Evolutionary conservation across 2,113 vertebrate genomes (phyloP), one percentile per base, ranked within the genome.

Genomic region (Dasypus novemcinctus): DNA sequence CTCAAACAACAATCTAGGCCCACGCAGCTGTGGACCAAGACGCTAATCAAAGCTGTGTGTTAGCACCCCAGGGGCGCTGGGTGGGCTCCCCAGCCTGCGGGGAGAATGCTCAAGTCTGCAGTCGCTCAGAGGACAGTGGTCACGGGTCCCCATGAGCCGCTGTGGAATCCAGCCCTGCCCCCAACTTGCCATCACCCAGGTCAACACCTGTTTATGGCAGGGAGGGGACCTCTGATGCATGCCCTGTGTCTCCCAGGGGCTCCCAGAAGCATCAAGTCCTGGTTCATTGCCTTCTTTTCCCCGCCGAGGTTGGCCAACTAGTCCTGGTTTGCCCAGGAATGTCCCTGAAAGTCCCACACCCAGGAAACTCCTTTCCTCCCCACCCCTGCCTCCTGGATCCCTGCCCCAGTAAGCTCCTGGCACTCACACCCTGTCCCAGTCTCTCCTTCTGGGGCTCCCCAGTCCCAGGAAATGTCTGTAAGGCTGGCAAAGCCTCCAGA

Each of bases 1-100:
- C 69, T 36, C 59, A 49, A 54, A 33, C 43, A 92, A 68, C 21
- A 4, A 9, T 78, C 61, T 29, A 49, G 10, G 7, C 11, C 14
- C 3, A 1, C 7, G 12, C 5, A 1, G 25, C 38, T 64, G 1
- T 43, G 27, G 31, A 78, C 1, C 1, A 5, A 0, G 14, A 63
- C 13, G 7, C 0, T 1, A 20, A 41, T 27, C 59, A 41, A 17
- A 41, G n/a, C 11, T 46, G 18, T 20, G 9, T 4, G 3, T 5
- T 3, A 46, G 18, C 12, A 4, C 5, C 69, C 14, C 46, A 27
- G 46, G 54, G 27, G 17, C 27, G 38, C n/a, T 27, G 25, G 11
- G 41, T 33, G 14, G 27, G 2, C 41, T 38, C 31, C 83, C 59
- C 43, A n/a, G 15, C 49, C 13, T 38, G 3, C 1, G 14, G 36